Evolutionary conservation across 2,888 invertebrate genomes (phyloP).

Genomic region (Agriopis aurantiaria): DNA sequence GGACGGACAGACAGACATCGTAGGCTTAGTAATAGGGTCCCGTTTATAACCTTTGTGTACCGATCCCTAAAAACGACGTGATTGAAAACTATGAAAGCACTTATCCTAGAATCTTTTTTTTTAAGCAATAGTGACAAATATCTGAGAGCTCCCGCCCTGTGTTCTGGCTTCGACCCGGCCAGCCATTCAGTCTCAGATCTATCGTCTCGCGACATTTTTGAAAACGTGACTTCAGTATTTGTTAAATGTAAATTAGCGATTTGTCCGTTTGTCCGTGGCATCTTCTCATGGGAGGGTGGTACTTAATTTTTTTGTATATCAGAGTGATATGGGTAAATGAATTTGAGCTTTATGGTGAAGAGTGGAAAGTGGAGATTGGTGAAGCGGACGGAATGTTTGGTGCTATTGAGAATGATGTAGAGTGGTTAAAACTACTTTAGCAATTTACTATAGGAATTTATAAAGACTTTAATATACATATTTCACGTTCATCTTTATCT

Average conservation of each 20-base stretch:
- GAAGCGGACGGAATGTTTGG: background rate
- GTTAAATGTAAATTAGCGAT: conserved; percentile 87
- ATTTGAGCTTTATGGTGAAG: conserved; percentile 40
- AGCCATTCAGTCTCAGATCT: conserved; percentile 44
- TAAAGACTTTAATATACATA: background rate
- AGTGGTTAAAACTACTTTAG: conserved; percentile 17
- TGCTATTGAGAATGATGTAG: conserved; percentile 23
- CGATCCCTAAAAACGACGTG: too few species aligned
- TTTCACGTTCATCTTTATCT: background rate
- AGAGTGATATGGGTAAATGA: conserved; percentile 22
- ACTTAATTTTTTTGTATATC: conserved; percentile 65
- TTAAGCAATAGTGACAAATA: conserved; percentile 6
- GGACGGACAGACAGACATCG: too few species aligned
- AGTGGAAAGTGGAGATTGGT: conserved; percentile 12
- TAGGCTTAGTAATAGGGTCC: too few species aligned
- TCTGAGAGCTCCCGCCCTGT: background rate
- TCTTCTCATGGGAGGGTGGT: conserved; percentile 65
- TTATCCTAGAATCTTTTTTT: background rate
- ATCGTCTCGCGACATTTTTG: conserved; percentile 72
- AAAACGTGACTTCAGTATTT: conserved; percentile 86
- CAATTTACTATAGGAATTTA: background rate
- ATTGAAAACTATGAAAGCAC: too few species aligned
- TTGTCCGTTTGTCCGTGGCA: conserved; percentile 70
- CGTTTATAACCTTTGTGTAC: too few species aligned
- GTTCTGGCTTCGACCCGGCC: conserved; percentile 7